Conservation (phyloP, 2,888 invertebrate genomes). For the Nomada ruficornis region DNA sequence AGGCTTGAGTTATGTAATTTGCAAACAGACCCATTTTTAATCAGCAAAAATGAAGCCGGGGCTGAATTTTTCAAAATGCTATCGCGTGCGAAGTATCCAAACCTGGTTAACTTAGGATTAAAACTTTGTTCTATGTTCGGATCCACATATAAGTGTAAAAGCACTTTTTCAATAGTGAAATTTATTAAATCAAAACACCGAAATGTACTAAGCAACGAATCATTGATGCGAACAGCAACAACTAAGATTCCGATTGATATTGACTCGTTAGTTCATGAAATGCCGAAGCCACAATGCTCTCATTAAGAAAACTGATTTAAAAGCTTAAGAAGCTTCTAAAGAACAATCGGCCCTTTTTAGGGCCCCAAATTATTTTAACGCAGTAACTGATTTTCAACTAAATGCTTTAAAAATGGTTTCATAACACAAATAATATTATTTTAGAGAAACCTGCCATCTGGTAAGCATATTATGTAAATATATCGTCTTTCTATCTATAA, state of each 20-base stretch:
- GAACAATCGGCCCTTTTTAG: too few relatives aligned
- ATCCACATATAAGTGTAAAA: conserved; percentile 4
- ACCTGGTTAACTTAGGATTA: not conserved
- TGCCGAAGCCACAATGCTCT: not conserved
- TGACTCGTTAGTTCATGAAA: not conserved
- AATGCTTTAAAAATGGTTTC: too few relatives aligned
- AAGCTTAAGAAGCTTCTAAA: too few relatives aligned
- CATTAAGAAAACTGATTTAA: not conserved
- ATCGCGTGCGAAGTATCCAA: not conserved
- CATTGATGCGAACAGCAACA: not conserved
- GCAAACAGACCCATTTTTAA: not conserved
- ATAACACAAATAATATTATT: too few relatives aligned
- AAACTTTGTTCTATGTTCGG: conserved; percentile 12
- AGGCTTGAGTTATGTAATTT: conserved; percentile 2
- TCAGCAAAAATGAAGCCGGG: not conserved
- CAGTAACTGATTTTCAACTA: too few relatives aligned
- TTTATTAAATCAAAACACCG: not conserved
- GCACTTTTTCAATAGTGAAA: conserved; percentile 7
- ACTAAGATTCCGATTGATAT: conserved; percentile 4
- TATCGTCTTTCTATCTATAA: too few relatives aligned
- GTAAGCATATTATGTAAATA: too few relatives aligned
- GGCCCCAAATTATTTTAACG: too few relatives aligned
- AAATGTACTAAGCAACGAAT: not conserved
- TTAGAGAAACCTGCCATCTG: too few relatives aligned
- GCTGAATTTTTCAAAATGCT: conserved; percentile 1